Evolutionary conservation across 1,140 invertebrate species (phyloP).

Genomic region (Drosophila orena): DNA sequence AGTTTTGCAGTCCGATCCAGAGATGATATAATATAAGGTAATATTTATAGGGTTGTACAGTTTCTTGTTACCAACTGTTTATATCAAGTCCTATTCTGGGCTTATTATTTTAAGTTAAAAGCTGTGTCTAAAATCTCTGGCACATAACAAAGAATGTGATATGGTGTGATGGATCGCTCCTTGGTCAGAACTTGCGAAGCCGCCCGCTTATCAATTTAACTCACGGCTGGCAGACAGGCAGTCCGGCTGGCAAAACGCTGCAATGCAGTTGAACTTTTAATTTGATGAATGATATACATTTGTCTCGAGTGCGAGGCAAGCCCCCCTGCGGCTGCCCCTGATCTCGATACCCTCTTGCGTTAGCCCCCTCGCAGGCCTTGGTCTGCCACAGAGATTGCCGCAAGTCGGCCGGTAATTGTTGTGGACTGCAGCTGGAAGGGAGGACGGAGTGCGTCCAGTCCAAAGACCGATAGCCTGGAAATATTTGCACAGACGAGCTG

Average conservation of each 20-base stretch:
- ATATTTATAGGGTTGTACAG: no score
- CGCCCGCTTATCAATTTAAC: conserved; percentile 55
- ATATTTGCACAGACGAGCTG: conserved; percentile 62
- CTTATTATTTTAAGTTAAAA: no score
- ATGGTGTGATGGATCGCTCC: neutral
- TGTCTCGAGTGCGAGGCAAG: conserved; percentile 69
- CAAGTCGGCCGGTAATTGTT: conserved; percentile 65
- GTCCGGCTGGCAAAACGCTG: conserved; percentile 61
- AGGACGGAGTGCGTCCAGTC: conserved; percentile 28
- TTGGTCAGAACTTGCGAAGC: conserved; percentile 12
- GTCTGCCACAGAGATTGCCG: conserved; percentile 51
- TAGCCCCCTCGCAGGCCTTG: conserved; percentile 1
- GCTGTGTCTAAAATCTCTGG: no score
- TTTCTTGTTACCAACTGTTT: no score
- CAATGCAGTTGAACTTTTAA: conserved; percentile 79
- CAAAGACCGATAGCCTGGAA: conserved; percentile 51
- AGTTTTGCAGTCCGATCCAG: no score
- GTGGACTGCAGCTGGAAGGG: conserved; percentile 62
- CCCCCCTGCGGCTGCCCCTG: conserved; percentile 11
- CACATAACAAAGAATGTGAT: no score
- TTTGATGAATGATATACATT: conserved; percentile 83
- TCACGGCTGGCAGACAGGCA: conserved; percentile 55
- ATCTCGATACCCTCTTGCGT: neutral
- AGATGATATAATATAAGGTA: no score
- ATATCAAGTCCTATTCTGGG: no score